Base-by-base conservation (phyloP, 2,888 invertebrate genomes). In the Serripes groenlandicus region DNA sequence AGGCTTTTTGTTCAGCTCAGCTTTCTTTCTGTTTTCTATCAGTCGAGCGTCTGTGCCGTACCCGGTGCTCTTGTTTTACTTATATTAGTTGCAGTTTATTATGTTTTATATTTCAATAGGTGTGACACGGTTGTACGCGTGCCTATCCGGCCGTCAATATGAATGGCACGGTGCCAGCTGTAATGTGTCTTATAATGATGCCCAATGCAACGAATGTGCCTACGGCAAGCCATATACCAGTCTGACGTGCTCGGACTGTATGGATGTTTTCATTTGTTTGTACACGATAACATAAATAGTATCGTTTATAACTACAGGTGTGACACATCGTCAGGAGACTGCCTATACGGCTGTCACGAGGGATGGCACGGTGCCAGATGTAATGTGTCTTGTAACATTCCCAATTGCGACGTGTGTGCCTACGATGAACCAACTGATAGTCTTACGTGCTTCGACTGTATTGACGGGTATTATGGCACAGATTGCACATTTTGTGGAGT, bases 301-400 rank as follows among this genome's bases (percentile, higher is more conserved):
- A 42, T 11, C 15, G 42, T 49, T 21, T 5, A 49, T 49, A 49
- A 23, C 56, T 11, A 26, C 56, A 56, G 83, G 23, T 83, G 83
- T 34, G 64, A 80, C 30, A n/a, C 77, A 0, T 35, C 58, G 0
- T 37, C 49, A 18, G 83, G 83, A 30, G 7, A 15, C 2, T 83
- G 83, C 37, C 35, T 49, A 15, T 52, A 58, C n/a, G 83, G 80
- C 49, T 83, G 83, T 60, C 18, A 32, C 2, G 56, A 32, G 7
- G 71, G 68, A 3, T 83, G 73, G 70, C 80, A 80, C 49, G 83
- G 83, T 21, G 35, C 15, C 11, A 32, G 42, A 26, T 83, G 83
- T 62, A n/a, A 80, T 30, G 75, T 76, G 23, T 7, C 23, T 1
- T 83, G 83, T 52, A 52, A 34, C 0, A 21, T 81, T 9, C 66